Evolutionary conservation across 2,797 vertebrate species (phyloP), one percentile per base, ranked within the genome.

Genomic region (Tadarida brasiliensis): DNA sequence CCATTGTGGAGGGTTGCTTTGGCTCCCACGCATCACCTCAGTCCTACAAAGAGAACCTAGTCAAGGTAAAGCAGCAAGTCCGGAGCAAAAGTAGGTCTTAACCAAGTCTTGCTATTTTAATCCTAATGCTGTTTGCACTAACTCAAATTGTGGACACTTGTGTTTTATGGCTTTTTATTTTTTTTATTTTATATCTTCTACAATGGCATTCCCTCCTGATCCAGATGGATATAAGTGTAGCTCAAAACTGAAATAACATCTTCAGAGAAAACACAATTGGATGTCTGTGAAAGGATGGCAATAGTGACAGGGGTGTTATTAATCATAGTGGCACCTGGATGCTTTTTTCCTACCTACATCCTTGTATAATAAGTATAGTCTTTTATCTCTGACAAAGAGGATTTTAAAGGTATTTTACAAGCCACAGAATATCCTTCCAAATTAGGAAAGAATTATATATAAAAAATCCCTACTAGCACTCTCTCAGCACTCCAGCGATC

Each of bases 391-490:
- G 77, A 84, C 81, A 92, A 86, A 35, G 26, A 80, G 20, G 24
- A 19, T 71, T 93, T 86, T 73, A 35, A 80, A 96, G 84, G 19
- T 26, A 90, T 87, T 85, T 94, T 80, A 68, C 12, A 87, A 93
- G 76, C 39, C 39, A 59, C 93, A 77, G 20, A 80, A 61, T 85
- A 77, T 49, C 39, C 56, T 91, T 82, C 49, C 67, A 85, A 91
- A 94, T 51, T 44, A 76, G 28, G 65, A 47, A 90, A 63, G 17
- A 70, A 59, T 91, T 65, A 49, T 67, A 9, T 61, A 6, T 44
- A 86, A 77, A 44, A 4, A 88, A 71, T 94, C 70, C 59, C 39
- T 17, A 88, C 59, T 87, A 81, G n/a, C 14, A 33, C 51, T 94
- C 59, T 49, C 44, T 61, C 35, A 51, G 15, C 20, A 82, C n/a